phyloP scores from a whole-genome alignment of 2,888 invertebrate genomes.

The Nysson spinosus region DNA sequence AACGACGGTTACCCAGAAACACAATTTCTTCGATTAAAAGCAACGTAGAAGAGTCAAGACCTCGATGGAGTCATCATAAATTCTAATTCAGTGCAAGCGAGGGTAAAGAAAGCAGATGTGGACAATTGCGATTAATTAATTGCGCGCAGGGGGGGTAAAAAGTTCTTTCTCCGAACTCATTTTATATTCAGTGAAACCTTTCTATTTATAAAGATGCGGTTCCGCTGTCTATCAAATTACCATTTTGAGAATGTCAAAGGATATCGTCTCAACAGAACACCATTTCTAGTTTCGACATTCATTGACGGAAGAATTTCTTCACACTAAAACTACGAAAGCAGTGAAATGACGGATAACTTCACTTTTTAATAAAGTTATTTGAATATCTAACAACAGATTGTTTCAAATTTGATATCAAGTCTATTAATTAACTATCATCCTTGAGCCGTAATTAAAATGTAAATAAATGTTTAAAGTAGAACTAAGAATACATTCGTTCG shows the following conservation, averaged over 20 bases:
- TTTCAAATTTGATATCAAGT: too few species aligned
- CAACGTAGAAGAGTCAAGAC: slow-evolving; percentile 24
- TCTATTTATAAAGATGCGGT: slow-evolving; percentile 11
- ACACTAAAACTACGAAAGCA: too few species aligned
- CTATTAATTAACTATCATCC: too few species aligned
- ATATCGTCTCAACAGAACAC: too few species aligned
- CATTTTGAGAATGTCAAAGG: slow-evolving; percentile 12
- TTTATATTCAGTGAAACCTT: slow-evolving; percentile 20
- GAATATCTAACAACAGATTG: too few species aligned
- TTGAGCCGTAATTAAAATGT: too few species aligned
- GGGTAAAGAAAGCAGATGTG: slow-evolving; percentile 61
- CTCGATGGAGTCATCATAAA: slow-evolving; percentile 56
- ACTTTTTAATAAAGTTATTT: too few species aligned
- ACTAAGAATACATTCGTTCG: too few species aligned
- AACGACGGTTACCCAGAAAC: slow-evolving; percentile 36
- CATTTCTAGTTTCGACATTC: too few species aligned
- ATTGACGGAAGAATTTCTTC: too few species aligned
- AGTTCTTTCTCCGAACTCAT: slow-evolving; percentile 32
- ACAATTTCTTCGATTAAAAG: slow-evolving; percentile 31
- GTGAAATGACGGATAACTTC: too few species aligned
- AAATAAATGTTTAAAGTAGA: too few species aligned
- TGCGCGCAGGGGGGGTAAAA: slow-evolving; percentile 29
- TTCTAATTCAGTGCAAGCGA: slow-evolving; percentile 62
- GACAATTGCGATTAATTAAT: slow-evolving; percentile 70
- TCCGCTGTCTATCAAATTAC: slow-evolving; percentile 4